Evolutionary conservation across 1,140 invertebrate species (phyloP), one percentile per base, ranked within the genome.

Genomic region (Adelges cooleyi): DNA sequence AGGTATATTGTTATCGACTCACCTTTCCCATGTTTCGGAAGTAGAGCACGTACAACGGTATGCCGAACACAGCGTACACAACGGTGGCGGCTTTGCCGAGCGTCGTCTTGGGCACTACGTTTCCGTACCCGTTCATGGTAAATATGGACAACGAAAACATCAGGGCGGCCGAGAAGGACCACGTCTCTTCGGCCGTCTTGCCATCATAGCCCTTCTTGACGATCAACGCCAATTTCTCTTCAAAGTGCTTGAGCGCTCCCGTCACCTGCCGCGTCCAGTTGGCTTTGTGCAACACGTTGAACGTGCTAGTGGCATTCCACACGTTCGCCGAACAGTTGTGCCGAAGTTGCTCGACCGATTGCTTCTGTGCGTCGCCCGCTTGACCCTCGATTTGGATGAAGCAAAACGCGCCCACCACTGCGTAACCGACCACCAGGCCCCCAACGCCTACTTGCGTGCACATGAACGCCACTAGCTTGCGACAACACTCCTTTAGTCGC

Each of bases 51-150:
- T 92, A 93, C 15, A 97, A 77, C 0, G 95, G 95, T 69, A 98
- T 97, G 0, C 95, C 95, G 68, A 98, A 84, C 1, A 94, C 86
- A 0, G 95, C 92, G 78, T 97, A 98, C 15, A 93, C 81, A 33
- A 98, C 91, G 0, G 93, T 96, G 13, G 86, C 82, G 22, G 89
- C 84, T 76, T 95, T 95, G 2, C 95, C 95, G 85, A 87, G 88
- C 1, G 84, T 77, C 0, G 93, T 97, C 71, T 86, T 85, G 0
- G 94, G 93, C 5, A 94, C 86, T 71, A 95, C 84, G 75, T 95
- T 94, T 0, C 95, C 95, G 75, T 96, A 97, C 1, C 94, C 94
- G 69, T 92, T 91, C 89, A 92, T 92, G 3, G 90, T 92, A 71
- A 92, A 91, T 1, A 92, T 84, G 17, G 88, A 90, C 0, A 92